Conservation (phyloP, 1,140 invertebrate species). For the Ceratitis capitata region DNA sequence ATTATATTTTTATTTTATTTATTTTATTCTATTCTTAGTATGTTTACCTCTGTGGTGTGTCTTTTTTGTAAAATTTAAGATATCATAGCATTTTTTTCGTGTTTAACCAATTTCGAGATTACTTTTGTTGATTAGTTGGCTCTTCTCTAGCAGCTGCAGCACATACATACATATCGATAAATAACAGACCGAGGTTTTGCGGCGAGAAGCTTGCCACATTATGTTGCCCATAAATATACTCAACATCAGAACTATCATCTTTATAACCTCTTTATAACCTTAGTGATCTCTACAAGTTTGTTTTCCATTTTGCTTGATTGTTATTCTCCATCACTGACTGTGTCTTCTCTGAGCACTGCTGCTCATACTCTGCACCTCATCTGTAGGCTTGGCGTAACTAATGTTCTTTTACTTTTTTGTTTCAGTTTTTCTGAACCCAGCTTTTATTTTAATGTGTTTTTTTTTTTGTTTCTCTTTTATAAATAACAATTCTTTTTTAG, state of each 20-base stretch:
- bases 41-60: too few relatives aligned
- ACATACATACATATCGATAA: background rate
- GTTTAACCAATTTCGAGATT: slow-evolving; percentile 26
- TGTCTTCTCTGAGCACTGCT: background rate
- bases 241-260: background rate
- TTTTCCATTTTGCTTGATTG: background rate
- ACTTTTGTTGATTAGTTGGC: slow-evolving; percentile 13
- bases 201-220: background rate
- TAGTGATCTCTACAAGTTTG: background rate
- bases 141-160: background rate
- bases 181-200: background rate
- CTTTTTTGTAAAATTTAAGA: too few relatives aligned
- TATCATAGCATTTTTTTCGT: too few relatives aligned
- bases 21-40: background rate
- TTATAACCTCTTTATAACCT: background rate
- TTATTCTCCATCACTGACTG: background rate
- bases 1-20: background rate
- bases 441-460: background rate
- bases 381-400: slow-evolving; percentile 21
- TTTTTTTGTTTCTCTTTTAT: background rate
- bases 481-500: too few relatives aligned
- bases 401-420: slow-evolving; percentile 27
- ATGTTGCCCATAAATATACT: background rate
- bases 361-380: background rate
- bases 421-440: background rate